Evolutionary conservation across 2,888 invertebrate genomes (phyloP), one percentile per base, ranked within the genome.

Genomic region (Scelioninae gen. 2): DNA sequence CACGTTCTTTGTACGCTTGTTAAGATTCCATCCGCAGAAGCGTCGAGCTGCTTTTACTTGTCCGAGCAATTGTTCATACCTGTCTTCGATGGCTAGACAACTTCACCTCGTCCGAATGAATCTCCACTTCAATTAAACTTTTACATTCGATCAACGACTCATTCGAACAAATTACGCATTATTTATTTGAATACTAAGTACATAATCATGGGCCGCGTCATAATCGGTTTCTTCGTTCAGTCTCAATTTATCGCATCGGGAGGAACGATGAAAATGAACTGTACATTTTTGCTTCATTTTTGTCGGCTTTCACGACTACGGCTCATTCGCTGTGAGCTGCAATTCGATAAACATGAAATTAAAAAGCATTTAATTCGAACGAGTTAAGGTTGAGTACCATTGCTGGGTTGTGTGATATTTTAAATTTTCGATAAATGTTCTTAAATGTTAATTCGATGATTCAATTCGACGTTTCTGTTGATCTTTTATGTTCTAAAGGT

Each of bases 1-100:
- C 74, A 70, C 70, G 70, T 70, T 74, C 74, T 70, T 65, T 64
- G 65, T 61, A 61, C 60, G 57, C 69, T 74, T 65, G 74, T 74
- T 74, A 74, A 74, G 69, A 74, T 74, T 74, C 74, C 74, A 74
- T 69, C 74, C 65, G 60, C 28, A 45, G 57, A 58, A 65, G 58
- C 63, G 41, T 52, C 52, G 68, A 57, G 61, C 61, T 65, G 65
- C 74, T 65, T 74, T 50, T 60, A 55, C 69, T 69, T 46, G 69
- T 65, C 35, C 61, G 15, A 64, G 55, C 64, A 64, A 74, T 74
- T 74, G 74, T 74, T 74, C 64, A 74, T 74, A 74, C 69, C 74
- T 74, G 65, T 65, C 70, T 61, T 60, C 55, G 53, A 69, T 68
- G 53, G 22, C 37, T 52, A 60, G 71, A 71, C 65, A 65, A 71